Percentiles rank a stretch among this genome's conserved stretches.
Evolutionary conservation across 2,888 invertebrate genomes (phyloP).

Genomic region (Parasteatoda lunata): DNA sequence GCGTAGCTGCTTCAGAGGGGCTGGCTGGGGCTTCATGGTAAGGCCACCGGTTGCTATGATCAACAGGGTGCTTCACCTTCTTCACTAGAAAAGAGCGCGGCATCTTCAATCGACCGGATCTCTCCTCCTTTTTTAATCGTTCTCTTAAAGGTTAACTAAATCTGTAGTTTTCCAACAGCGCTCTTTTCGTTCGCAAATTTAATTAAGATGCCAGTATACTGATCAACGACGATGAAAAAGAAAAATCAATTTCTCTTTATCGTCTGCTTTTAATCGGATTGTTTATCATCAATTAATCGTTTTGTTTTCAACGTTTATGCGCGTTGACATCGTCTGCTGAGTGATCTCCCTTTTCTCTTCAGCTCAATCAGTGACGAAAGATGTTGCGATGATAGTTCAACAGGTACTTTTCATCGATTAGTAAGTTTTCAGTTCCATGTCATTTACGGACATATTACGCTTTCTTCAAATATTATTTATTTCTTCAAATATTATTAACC

Average conservation of each 20-base stretch:
- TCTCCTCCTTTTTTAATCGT: neutral
- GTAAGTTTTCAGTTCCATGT: neutral
- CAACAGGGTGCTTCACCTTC: slow-evolving; percentile 69
- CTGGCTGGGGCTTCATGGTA: slow-evolving; percentile 68
- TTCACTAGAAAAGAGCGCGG: slow-evolving; percentile 71
- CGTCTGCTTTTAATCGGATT: neutral
- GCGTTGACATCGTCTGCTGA: neutral
- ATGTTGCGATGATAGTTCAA: neutral
- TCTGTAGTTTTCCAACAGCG: neutral
- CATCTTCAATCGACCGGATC: slow-evolving; percentile 45
- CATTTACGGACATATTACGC: no score
- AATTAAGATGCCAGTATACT: no score
- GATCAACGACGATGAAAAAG: neutral
- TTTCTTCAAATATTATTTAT: no score
- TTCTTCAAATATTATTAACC: no score
- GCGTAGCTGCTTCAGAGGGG: slow-evolving; percentile 65
- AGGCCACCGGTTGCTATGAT: slow-evolving; percentile 67
- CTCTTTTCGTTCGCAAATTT: no score
- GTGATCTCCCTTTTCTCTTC: neutral
- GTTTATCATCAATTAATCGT: neutral
- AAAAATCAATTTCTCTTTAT: neutral
- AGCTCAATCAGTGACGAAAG: neutral
- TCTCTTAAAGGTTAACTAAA: neutral
- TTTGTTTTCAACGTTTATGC: neutral
- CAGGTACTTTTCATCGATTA: neutral